Conservation (phyloP, 2,113 vertebrate genomes). For the Nanger granti region DNA sequence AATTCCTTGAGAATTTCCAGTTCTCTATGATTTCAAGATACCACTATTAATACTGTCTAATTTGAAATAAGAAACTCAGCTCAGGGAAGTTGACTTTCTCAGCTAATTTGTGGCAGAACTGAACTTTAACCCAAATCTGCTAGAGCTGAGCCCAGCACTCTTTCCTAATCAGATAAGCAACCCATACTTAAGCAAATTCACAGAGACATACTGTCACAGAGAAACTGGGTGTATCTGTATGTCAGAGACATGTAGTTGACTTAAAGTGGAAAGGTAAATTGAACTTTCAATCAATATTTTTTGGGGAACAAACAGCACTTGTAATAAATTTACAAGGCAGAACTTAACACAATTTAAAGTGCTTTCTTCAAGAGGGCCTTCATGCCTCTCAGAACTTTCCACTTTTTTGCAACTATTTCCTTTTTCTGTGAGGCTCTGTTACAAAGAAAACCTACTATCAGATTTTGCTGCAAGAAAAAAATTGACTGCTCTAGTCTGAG, state of each 20-base stretch:
- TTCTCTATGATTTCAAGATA: neutral
- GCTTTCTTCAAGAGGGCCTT: neutral
- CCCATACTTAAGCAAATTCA: neutral
- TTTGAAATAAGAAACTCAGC: neutral
- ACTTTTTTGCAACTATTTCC: neutral
- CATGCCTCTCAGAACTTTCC: neutral
- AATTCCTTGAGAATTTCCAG: neutral
- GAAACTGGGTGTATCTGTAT: neutral
- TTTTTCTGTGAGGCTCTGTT: neutral
- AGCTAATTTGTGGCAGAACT: neutral
- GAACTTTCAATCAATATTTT: neutral
- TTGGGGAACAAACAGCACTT: neutral
- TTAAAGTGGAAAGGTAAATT: neutral
- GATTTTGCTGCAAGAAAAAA: neutral
- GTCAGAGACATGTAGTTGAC: neutral
- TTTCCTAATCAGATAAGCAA: neutral
- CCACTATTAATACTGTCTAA: neutral
- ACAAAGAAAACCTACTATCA: neutral
- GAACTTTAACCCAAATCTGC: neutral
- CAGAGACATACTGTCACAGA: neutral
- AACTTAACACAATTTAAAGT: neutral
- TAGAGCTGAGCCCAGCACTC: neutral
- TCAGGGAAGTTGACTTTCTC: neutral
- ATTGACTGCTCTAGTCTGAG: slow-evolving; percentile 69
- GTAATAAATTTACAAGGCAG: neutral